Base-by-base conservation (phyloP, 2,888 invertebrate genomes). In the Cephus rjabovi region DNA sequence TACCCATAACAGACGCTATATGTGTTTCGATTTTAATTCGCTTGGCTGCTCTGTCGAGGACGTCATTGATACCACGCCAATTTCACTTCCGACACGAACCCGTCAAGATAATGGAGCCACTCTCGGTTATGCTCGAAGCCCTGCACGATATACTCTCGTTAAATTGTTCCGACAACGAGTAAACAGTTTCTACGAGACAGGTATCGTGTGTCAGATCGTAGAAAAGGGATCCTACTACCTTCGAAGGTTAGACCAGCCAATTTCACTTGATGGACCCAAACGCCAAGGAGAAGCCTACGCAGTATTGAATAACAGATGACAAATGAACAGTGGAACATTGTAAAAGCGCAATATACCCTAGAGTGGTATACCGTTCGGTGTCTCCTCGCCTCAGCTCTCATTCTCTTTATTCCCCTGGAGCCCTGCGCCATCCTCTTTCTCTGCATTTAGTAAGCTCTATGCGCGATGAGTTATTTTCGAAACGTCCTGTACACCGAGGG, bases 401-500 rank as follows among this genome's bases (percentile, higher is more conserved):
- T 56, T 56, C 56, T 23, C 56, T 9, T 23, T 56, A 23, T 56
- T 23, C 56, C 56, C 23, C 23, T 56, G 9, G 35, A 35, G 56
- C 23, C 56, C 23, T 56, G 9, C 9, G 0, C 23, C 9, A 56
- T 23, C 6, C 56, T 56, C 56, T 56, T 56, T 56, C 23, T 56
- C 56, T 9, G 23, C 23, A 56, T 56, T 56, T 56, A 56, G 23
- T 56, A 56, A 56, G 9, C 56, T 56, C 56, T 56, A 56, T 6
- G 56, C 56, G 23, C 23, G 23, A 56, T 56, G 56, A 23, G 56
- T 77, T 81, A 83, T 83, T 86, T 87, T 89, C 83, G 87, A 86
- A 89, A 85, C 87, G 88, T 85, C 87, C 88, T 85, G 79, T 82
- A 84, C 80, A 84, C 81, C 76, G 80, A 56, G 75, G 80, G 82